Conservation (phyloP, 2,888 invertebrate species). For the Formica aserva region DNA sequence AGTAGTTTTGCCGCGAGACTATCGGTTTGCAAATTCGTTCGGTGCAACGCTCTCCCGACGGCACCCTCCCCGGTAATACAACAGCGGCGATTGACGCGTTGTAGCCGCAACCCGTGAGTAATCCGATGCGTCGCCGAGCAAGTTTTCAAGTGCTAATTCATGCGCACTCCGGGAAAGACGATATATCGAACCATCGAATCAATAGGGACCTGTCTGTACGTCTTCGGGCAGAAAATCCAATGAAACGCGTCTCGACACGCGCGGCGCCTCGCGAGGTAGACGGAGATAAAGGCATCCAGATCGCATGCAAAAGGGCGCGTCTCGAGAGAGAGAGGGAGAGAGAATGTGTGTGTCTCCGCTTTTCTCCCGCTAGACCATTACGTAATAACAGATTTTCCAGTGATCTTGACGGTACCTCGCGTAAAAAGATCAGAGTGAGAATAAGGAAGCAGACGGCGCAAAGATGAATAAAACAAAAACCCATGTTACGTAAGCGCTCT, state of each 20-base stretch:
- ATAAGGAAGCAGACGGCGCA: slow-evolving; percentile 47
- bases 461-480: slow-evolving; percentile 45
- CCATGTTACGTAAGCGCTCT: slow-evolving; percentile 33
- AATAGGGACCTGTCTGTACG: slow-evolving; percentile 82
- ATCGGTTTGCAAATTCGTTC: slow-evolving; percentile 59
- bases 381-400: slow-evolving; percentile 54
- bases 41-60: slow-evolving; percentile 58
- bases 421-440: slow-evolving; percentile 42
- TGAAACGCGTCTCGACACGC: slow-evolving; percentile 81
- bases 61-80: slow-evolving; percentile 58
- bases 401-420: slow-evolving; percentile 32
- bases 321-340: background rate
- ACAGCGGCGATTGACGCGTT: slow-evolving; percentile 70
- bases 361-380: slow-evolving; percentile 41
- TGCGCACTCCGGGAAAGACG: slow-evolving; percentile 78
- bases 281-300: slow-evolving; percentile 61
- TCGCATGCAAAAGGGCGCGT: slow-evolving; percentile 56
- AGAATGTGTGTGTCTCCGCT: slow-evolving; percentile 17
- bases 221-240: slow-evolving; percentile 82
- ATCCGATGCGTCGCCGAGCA: slow-evolving; percentile 70
- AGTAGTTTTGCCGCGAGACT: slow-evolving; percentile 39
- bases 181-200: slow-evolving; percentile 79
- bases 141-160: slow-evolving; percentile 77
- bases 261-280: slow-evolving; percentile 78
- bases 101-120: slow-evolving; percentile 58